Base-by-base conservation (phyloP, 2,797 vertebrate genomes). In the Trachops cirrhosus region DNA sequence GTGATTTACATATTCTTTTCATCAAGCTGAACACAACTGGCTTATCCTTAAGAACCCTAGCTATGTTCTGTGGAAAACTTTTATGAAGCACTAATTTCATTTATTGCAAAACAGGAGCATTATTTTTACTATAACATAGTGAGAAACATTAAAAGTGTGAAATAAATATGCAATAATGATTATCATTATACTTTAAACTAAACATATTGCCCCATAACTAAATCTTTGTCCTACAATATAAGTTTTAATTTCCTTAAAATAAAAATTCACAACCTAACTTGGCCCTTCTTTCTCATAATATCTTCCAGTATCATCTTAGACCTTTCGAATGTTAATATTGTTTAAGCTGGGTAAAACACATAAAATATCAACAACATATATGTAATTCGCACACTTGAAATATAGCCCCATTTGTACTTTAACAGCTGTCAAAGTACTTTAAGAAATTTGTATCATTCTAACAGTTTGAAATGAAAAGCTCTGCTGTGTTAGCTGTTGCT, bases 381-480 rank as follows among this genome's bases (percentile, higher is more conserved):
- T 9, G 9, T 34, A 86, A 91, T 34, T 83, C 9, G 46, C 15
- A 92, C 10, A 59, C 73, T 50, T 93, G 54, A 86, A 80, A 86
- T 82, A 54, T 11, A 93, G 59, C 4, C 6, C n/a, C 77, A 62
- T 50, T 39, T 96, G 24, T 9, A 46, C 54, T 32, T 5, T 77
- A 52, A 82, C 32, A 88, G 29, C 15, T 85, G 62, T 88, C 50
- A 86, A 95, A 89, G 67, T 32, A 93, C 57, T 82, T 87, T 32
- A 82, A 37, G 64, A 34, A 67, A 91, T 74, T 48, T 78, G 32
- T 50, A 9, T 41, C 71, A 85, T 97, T 68, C 46, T 26, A 89
- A 7, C 2, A 93, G 26, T 94, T 93, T 86, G 71, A 96, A 94
- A 94, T 44, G 79, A 94, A 97, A 86, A 32, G 24, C 50, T 74